Conservation (phyloP, 2,113 vertebrate species). For the Dicrurus megarhynchus region DNA sequence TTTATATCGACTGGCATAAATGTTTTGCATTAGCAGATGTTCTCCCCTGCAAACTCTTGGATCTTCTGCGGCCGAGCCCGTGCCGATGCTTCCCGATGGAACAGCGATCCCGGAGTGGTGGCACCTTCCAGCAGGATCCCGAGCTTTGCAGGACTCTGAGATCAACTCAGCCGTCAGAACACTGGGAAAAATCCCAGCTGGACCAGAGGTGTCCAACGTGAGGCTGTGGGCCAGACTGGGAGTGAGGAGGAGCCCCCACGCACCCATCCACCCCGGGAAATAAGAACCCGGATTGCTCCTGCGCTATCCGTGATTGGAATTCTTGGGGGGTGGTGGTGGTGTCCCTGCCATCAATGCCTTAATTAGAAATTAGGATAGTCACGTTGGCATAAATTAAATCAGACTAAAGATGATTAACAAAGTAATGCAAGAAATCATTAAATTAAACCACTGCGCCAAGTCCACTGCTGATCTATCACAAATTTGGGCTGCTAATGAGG, state of each 20-base stretch:
- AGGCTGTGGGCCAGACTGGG: background rate
- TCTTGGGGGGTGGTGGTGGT: background rate
- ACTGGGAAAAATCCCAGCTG: rapidly evolving
- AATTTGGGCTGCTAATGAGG: conserved; percentile 81
- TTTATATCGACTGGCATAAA: conserved; percentile 73
- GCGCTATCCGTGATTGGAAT: conserved; percentile 39
- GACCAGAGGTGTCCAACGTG: rapidly evolving
- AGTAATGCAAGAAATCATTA: conserved; percentile 84
- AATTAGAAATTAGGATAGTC: conserved; percentile 81
- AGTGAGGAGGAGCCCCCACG: too few relatives aligned
- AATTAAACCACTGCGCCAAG: conserved; percentile 79
- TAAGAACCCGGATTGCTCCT: background rate
- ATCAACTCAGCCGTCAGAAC: background rate
- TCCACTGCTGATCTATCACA: conserved; percentile 79
- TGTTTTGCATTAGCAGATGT: conserved; percentile 61
- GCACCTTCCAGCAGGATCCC: background rate
- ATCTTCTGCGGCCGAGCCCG: background rate
- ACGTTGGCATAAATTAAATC: conserved; percentile 81
- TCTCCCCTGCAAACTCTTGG: conserved; percentile 27
- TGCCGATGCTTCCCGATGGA: rapidly evolving
- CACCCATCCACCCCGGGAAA: background rate
- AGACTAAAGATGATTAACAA: conserved; percentile 83
- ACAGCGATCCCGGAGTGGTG: background rate
- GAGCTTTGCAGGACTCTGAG: background rate
- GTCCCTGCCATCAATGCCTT: conserved; percentile 71